Base-by-base conservation (phyloP, 2,113 vertebrate species). In the Cnemophilus loriae region DNA sequence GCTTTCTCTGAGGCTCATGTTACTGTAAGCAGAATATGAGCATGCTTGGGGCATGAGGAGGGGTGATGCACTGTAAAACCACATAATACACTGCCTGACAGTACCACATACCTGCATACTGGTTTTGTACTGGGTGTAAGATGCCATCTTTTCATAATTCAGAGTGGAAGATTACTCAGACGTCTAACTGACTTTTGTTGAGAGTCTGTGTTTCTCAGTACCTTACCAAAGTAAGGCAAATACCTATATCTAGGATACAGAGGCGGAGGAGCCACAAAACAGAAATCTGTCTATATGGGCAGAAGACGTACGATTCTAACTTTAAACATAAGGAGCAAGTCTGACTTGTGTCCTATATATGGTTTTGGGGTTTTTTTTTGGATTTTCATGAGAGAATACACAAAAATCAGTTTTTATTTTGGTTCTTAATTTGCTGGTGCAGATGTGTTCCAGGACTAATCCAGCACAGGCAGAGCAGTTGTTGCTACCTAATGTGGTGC, bases 341-440 rank as follows among this genome's bases (percentile, higher is more conserved):
- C 42, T 74, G 33, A 9, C 30, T 83, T 87, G 8, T 35, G 42
- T 44, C 39, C 61, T 32, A 13, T 46, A 41, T 39, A 27, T 28
- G 24, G 4, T 1, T 63, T 71, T 50, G 4, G 16, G 18, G 6
- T n/a, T 55, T 28, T 24, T 33, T 35, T 0, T 1, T 35, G 2
- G 3, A 37, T 95, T 94, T 75, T 81, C 16, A 6, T 64, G 10
- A 65, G 7, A 61, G 26, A 84, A 41, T 30, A n/a, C 15, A 33
- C 13, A 67, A 64, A 89, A 87, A 37, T 23, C 1, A 32, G 2
- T 20, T 71, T 71, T 77, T 81, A n/a, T 35, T 35, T 86, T 67
- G 14, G 3, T 67, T 85, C 71, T 39, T 67, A 50, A 39, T 93
- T 67, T 3, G 3, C 37, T 84, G 20, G 46, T 76, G 35, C 22